A percentile compares a stretch with the other conserved stretches of the same genome.
These are phyloP conservation scores for Callopanchax toddi DNA, from an alignment of 2,113 vertebrate genomes.

Conservation along the genomic window DNA sequence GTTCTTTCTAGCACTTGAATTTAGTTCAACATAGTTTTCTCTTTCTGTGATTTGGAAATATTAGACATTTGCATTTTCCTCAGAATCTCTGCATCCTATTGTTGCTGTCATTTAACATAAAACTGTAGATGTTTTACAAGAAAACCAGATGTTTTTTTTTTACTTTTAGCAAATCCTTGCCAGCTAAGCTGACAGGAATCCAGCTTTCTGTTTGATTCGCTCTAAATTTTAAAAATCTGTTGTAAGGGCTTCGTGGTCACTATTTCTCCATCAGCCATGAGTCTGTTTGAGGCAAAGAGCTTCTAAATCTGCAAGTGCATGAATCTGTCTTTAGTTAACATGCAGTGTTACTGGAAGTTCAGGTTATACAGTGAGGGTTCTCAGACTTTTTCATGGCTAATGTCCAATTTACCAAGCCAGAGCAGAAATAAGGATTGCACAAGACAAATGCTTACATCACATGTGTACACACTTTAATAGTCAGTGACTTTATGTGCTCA, in stretches of 20 bases:
- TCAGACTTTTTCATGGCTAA: background rate
- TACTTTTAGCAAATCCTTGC: constrained; percentile 19
- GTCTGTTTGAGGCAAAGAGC: background rate
- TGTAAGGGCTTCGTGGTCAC: too few relatives aligned
- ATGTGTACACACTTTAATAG: too few relatives aligned
- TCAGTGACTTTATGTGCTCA: too few relatives aligned
- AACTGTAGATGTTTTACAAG: background rate
- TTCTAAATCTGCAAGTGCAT: background rate
- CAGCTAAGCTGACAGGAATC: constrained; percentile 19
- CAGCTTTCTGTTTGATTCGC: constrained; percentile 28
- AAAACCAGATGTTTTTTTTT: constrained; percentile 2
- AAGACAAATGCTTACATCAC: too few relatives aligned
- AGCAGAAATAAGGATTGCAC: background rate
- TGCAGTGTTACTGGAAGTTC: background rate
- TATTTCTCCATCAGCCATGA: background rate
- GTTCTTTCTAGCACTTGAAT: too few relatives aligned
- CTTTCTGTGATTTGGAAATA: too few relatives aligned
- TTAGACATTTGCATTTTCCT: too few relatives aligned
- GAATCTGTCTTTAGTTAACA: background rate
- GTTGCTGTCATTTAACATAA: too few relatives aligned
- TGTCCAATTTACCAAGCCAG: background rate
- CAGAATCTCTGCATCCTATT: too few relatives aligned
- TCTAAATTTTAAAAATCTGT: constrained; percentile 11
- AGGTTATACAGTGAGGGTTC: background rate
- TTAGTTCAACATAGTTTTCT: background rate